These are phyloP conservation scores for Liopterus haemorrhoidalis DNA, from an alignment of 2,888 invertebrate genomes.

Conservation along the genomic window DNA sequence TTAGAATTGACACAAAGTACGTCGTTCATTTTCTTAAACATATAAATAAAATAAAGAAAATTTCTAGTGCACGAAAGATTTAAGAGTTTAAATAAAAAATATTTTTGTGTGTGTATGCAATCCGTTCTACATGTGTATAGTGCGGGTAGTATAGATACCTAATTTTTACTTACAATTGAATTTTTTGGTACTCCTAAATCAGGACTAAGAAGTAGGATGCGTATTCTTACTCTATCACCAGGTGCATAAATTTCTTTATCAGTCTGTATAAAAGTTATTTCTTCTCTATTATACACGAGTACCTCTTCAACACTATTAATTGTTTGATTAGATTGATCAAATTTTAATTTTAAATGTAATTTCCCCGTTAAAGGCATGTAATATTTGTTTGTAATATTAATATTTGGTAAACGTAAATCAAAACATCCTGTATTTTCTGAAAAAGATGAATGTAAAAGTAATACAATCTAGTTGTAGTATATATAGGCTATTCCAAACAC, in stretches of 20 bases:
- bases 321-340: slow-evolving; percentile 11
- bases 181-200: slow-evolving; percentile 47
- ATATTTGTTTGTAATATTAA: slow-evolving; percentile 5
- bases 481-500: not conserved
- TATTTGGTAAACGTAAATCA: slow-evolving; percentile 36
- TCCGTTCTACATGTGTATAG: too few relatives aligned
- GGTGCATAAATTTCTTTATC: slow-evolving; percentile 53
- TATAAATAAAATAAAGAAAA: too few relatives aligned
- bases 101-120: too few relatives aligned
- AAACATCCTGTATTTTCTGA: slow-evolving; percentile 41
- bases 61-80: too few relatives aligned
- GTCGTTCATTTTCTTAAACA: too few relatives aligned
- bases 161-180: slow-evolving; percentile 17
- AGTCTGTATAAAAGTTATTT: slow-evolving; percentile 51
- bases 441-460: slow-evolving; percentile 19
- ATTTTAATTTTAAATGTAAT: slow-evolving; percentile 16
- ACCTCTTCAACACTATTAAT: slow-evolving; percentile 42
- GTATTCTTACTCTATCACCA: slow-evolving; percentile 51
- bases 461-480: not conserved
- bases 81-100: too few relatives aligned
- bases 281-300: slow-evolving; percentile 43
- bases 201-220: slow-evolving; percentile 48
- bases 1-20: too few relatives aligned
- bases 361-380: too few relatives aligned
- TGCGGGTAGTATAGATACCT: too few relatives aligned